Base-by-base conservation (phyloP, 1,140 invertebrate species). In the Brachystomella parvula region DNA sequence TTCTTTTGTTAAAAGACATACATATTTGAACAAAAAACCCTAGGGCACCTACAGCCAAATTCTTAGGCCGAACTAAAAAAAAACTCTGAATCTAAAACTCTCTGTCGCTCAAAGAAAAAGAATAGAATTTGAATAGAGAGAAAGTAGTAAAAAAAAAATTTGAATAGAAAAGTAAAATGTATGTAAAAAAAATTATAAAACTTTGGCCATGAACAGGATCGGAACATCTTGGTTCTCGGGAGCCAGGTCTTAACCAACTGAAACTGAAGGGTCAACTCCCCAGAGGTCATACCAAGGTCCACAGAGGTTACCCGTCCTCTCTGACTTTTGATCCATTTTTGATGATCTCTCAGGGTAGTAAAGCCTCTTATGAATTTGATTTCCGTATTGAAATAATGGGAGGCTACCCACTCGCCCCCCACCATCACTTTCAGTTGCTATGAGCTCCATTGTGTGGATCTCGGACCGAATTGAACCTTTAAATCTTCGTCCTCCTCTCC, bases 221-320 rank as follows among this genome's bases (percentile, higher is more conserved):
- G 17, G 26, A 30, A n/a, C 24, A 57, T 21, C 9, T 9, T 15
- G 9, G n/a, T 21, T 24, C n/a, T 28, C n/a, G 28, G 28, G 24
- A 6, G 9, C 17, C 44, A n/a, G n/a, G n/a, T n/a, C n/a, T n/a
- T n/a, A n/a, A n/a, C n/a, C n/a, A 17, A n/a, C 21, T 12, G 31
- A 47, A 47, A 81, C 80, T 3, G 81, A 83, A 21, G 78, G 75
- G 71, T 84, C 82, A n/a, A 81, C 76, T 0, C 86, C 88, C 49
- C 49, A 53, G 12, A 53, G 24, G 49, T 90, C 88, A 74, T 90
- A 92, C 90, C 90, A 93, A 0, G 89, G 89, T 0, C 89, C 89
- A 75, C 89, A 91, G 66, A 87, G 87, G 71, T 87, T 87, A 33
- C 81, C 79, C 72, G 74, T 76, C 73, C 74, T 82, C 31, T 81